A percentile compares a stretch with the other conserved stretches of the same genome.
phyloP scores from a whole-genome alignment of 2,888 invertebrate genomes.

The Taphrorychus bicolor region DNA sequence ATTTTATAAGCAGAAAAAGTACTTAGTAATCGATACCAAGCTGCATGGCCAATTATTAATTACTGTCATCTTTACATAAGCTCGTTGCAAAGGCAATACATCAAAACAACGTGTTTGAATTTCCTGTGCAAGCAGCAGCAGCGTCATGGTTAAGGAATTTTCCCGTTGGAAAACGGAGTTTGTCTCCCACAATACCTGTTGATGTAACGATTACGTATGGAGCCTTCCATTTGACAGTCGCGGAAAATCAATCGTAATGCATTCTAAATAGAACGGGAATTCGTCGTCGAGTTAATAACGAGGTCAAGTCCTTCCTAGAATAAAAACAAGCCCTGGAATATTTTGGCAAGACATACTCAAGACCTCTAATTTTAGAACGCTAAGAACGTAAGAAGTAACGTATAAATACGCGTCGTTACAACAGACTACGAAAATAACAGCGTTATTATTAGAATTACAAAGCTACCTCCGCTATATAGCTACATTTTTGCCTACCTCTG shows the following conservation, averaged over 20 bases:
- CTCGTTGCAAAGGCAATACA: background rate
- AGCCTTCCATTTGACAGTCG: background rate
- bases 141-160: background rate
- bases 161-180: background rate
- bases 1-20: too few relatives aligned
- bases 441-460: conserved; percentile 39
- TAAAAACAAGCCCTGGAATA: conserved; percentile 41
- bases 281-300: conserved; percentile 18
- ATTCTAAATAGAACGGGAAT: conserved; percentile 12
- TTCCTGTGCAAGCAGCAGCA: background rate
- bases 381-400: conserved; percentile 41
- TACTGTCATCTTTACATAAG: background rate
- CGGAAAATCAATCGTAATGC: conserved; percentile 9
- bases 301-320: conserved; percentile 42
- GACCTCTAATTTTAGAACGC: conserved; percentile 34
- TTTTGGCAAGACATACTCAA: conserved; percentile 41
- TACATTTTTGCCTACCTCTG: conserved; percentile 27
- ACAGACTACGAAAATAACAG: conserved; percentile 37
- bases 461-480: conserved; percentile 38
- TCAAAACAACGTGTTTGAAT: background rate
- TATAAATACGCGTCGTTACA: conserved; percentile 35
- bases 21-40: background rate
- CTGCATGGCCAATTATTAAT: background rate
- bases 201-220: conserved; percentile 12
- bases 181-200: conserved; percentile 17